Base-by-base conservation (phyloP, 2,888 invertebrate species). In the Julus scanicus region DNA sequence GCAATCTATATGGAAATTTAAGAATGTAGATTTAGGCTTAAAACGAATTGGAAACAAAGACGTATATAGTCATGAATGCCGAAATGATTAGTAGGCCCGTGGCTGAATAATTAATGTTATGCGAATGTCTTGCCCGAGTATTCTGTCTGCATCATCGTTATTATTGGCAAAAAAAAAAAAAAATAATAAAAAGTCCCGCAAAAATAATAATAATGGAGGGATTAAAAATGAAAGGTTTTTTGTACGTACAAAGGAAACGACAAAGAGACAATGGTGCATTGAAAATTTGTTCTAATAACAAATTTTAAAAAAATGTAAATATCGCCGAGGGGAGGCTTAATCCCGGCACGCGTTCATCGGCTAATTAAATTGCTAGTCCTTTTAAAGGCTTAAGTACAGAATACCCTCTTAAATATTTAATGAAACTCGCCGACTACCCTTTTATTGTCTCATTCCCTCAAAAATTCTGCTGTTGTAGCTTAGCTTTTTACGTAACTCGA, bases 181-280 rank as follows among this genome's bases (percentile, higher is more conserved):
- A n/a, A n/a, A n/a, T n/a, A n/a, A n/a, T n/a, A 71, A 53, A 71
- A 29, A 20, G 71, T 20, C n/a, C 71, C 29, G 9, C 71, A 71
- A 71, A 29, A 71, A 71, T 71, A 29, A 71, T 71, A 71, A 71
- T 71, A 71, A 71, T 71, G 71, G 71, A 71, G 71, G 71, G 71
- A 71, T 71, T 71, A 71, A 71, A 71, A 71, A 29, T 71, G 71
- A 71, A 71, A 71, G 71, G 71, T 71, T 71, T 71, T 71, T 71
- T 71, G 71, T 71, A 71, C 29, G 71, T 71, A 71, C 71, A 71
- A 29, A n/a, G 20, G 71, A 71, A 71, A 71, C 29, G 6, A 71
- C 71, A 71, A 71, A 71, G 71, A 71, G 29, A 71, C 71, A 71
- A 71, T 71, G 71, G 71, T n/a, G n/a, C 71, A 29, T 71, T 71